These are phyloP conservation scores for Shargacucullia verbasci DNA, from an alignment of 2,888 invertebrate genomes.

Conservation along the genomic window DNA sequence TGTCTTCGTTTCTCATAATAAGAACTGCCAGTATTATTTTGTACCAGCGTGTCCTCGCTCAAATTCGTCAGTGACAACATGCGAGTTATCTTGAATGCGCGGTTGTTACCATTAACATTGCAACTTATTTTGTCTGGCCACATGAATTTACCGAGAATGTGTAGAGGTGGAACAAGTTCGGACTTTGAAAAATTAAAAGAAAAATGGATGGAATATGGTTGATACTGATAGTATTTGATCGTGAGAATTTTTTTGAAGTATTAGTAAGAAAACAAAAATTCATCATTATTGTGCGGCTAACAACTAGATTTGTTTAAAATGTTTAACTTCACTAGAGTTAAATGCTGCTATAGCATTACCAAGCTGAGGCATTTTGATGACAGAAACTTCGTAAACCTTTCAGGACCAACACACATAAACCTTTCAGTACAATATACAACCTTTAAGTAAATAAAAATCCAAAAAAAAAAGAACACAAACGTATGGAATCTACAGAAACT, in stretches of 20 bases:
- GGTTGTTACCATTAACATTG: constrained; percentile 15
- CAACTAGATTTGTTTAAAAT: too few relatives aligned
- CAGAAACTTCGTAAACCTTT: constrained; percentile 10
- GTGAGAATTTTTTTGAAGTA: too few relatives aligned
- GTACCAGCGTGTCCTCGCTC: neutral
- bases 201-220: neutral
- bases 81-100: constrained; percentile 19
- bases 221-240: too few relatives aligned
- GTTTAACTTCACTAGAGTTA: too few relatives aligned
- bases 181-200: constrained; percentile 1
- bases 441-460: too few relatives aligned
- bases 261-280: too few relatives aligned
- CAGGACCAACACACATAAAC: constrained; percentile 6
- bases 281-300: too few relatives aligned
- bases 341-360: constrained; percentile 6
- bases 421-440: too few relatives aligned
- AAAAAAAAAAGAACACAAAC: constrained; percentile 14
- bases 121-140: constrained; percentile 12
- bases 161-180: neutral
- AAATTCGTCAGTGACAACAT: constrained; percentile 12
- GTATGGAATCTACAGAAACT: constrained; percentile 28
- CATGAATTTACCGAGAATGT: neutral
- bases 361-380: constrained; percentile 26
- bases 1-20: neutral
- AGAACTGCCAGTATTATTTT: constrained; percentile 9